A percentile compares a stretch with the other conserved stretches of the same genome.
Conservation (phyloP, 2,888 invertebrate genomes). For the Microdon myrmicae region DNA sequence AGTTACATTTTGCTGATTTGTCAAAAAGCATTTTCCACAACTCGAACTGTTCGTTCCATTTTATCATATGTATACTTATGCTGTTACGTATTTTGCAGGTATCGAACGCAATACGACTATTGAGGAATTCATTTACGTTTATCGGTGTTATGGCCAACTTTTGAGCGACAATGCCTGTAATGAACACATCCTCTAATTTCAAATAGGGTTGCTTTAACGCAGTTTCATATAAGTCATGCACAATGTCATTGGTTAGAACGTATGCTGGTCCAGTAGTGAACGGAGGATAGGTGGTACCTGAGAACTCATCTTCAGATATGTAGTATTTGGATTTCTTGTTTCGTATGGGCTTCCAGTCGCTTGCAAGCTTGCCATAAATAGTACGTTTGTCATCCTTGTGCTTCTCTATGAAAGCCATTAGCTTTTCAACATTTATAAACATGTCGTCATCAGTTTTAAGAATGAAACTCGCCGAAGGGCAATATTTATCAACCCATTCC, state of each 20-base stretch:
- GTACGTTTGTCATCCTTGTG: conserved; percentile 73
- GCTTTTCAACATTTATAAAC: conserved; percentile 84
- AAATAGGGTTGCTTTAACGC: conserved; percentile 80
- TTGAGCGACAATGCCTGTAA: conserved; percentile 88
- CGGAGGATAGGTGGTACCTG: conserved; percentile 81
- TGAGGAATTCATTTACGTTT: conserved; percentile 82
- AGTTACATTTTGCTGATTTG: conserved; percentile 84
- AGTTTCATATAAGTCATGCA: conserved; percentile 76
- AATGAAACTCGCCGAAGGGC: conserved; percentile 76
- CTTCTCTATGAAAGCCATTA: conserved; percentile 74
- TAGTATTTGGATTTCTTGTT: conserved; percentile 89
- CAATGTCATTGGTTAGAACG: conserved; percentile 79
- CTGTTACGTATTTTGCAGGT: conserved; percentile 84
- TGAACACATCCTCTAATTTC: conserved; percentile 90
- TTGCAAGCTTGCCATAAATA: conserved; percentile 84
- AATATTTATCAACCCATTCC: conserved; percentile 83
- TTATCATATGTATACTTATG: conserved; percentile 89
- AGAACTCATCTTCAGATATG: conserved; percentile 81
- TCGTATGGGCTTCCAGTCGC: conserved; percentile 86
- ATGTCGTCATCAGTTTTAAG: conserved; percentile 90
- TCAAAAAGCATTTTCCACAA: conserved; percentile 89
- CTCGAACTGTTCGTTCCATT: conserved; percentile 88
- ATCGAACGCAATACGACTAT: conserved; percentile 80
- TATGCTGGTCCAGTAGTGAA: conserved; percentile 96
- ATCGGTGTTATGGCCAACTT: conserved; percentile 75